Evolutionary conservation across 1,140 invertebrate species (phyloP), one percentile per base, ranked within the genome.

Genomic region (Varroa destructor): DNA sequence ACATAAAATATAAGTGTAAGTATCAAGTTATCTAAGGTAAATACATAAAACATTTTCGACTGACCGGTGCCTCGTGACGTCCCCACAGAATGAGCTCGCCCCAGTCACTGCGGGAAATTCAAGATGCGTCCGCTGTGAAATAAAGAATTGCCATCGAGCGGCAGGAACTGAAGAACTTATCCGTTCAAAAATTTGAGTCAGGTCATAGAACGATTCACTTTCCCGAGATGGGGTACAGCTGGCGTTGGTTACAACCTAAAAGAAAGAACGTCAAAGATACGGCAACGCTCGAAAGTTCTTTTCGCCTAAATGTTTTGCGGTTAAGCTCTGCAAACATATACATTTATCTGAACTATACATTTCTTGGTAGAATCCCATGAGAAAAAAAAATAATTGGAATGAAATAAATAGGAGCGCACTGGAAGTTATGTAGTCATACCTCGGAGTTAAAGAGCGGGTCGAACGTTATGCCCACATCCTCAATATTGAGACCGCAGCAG

Each of bases 51-150:
- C 40, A 6, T 36, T 12, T 42, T 36, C 3, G 12, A 46, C 61
- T n/a, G 12, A 67, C 61, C 61, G 40, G 37, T 67, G 61, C 8
- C 61, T 67, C 61, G 61, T 67, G 37, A 67, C 37, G 40, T 67
- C 61, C 2, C 14, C 61, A 46, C 61, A 67, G 61, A 43, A 67
- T 12, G 46, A 3, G 46, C 46, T 51, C 46, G 12, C 46, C 46
- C 61, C 61, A 2, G 46, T 46, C 36, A 43, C 40, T 14, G 61
- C 61, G 3, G 61, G 61, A 67, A 25, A 67, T 46, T 67, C 61
- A 37, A 67, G 40, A 37, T 67, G 61, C 12, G 61, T 67, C 8
- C 46, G 40, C 61, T 67, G 61, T 14, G 61, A 43, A 1, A 67
- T 37, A 2, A 67, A 46, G 40, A 67, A 67, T 46, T 67, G 61